Base-by-base conservation (phyloP, 2,113 vertebrate genomes). In the Condylura cristata region DNA sequence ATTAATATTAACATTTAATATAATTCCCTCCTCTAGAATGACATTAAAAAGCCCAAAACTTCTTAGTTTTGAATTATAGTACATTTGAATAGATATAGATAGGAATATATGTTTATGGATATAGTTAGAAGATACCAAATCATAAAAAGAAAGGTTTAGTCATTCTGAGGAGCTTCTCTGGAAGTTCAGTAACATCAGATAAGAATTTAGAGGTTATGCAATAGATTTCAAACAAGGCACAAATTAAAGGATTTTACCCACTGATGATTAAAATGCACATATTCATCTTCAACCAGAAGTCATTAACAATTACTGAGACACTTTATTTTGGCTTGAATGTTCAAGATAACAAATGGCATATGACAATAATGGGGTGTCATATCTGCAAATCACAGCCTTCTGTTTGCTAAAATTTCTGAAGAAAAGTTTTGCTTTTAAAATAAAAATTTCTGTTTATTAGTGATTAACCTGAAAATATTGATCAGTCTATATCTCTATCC, bases 201-300 rank as follows among this genome's bases (percentile, higher is more conserved):
- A 9, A 92, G 56, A 79, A 71, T 81, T 24, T 86, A 9, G 89
- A 83, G 72, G 70, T 82, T 72, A 90, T 51, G 46, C 56, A 5
- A 3, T 39, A 76, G 34, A 89, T 88, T 89, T 93, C 46, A 61
- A 90, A 68, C 28, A 95, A 79, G 39, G 10, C 3, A 83, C 51
- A 63, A 63, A 78, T 72, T 93, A 89, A 79, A 90, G 85, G 6
- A 60, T 48, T n/a, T 71, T 39, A 53, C 61, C 39, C 20, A 14
- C 53, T 46, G 8, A 48, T 86, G 48, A 86, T 89, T 94, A 90
- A 93, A 92, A 79, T 71, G 17, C 6, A 37, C 8, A 75, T 39
- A 60, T 94, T 91, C 74, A n/a, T 95, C 76, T 94, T 94, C 65
- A 86, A 34, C 24, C 80, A 32, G 32, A 94, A 96, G n/a, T 72